Conservation (phyloP, 2,888 invertebrate genomes). For the Tiliacea citrago region DNA sequence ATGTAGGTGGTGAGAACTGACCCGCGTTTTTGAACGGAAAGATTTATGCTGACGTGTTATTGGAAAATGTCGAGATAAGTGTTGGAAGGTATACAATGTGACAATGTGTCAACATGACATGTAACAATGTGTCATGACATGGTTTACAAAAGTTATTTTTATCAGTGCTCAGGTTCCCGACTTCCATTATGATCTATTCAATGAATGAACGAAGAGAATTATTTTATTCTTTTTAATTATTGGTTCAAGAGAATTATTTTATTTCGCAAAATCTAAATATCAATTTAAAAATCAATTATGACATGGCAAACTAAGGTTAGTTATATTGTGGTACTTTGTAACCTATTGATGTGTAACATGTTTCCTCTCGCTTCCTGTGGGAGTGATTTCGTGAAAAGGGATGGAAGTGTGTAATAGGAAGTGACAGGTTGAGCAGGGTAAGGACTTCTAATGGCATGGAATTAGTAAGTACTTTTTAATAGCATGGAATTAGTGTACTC, state of each 20-base stretch:
- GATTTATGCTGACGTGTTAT: constrained; percentile 21
- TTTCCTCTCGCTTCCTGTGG: too few relatives aligned
- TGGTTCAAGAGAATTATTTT: not conserved
- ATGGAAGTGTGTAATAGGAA: too few relatives aligned
- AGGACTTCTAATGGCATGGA: too few relatives aligned
- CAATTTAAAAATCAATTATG: too few relatives aligned
- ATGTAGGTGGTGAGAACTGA: not conserved
- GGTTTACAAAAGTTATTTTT: not conserved
- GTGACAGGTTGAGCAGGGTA: too few relatives aligned
- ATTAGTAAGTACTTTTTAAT: too few relatives aligned
- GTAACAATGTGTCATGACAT: too few relatives aligned
- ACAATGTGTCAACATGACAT: constrained; percentile 8
- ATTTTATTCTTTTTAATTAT: too few relatives aligned
- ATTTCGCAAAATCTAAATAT: not conserved
- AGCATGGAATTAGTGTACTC: too few relatives aligned
- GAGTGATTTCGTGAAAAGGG: too few relatives aligned
- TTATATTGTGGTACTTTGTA: not conserved
- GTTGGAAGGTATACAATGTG: constrained; percentile 1
- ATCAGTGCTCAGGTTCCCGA: not conserved
- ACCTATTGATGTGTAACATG: not conserved
- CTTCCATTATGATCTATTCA: too few relatives aligned
- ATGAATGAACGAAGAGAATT: too few relatives aligned
- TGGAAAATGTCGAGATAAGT: constrained; percentile 13
- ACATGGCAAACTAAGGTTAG: not conserved
- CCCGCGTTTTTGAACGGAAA: constrained; percentile 6